Percentiles rank a stretch among this genome's conserved stretches.
Conservation (phyloP, 2,888 invertebrate species). For the Adelognathus sp. region DNA sequence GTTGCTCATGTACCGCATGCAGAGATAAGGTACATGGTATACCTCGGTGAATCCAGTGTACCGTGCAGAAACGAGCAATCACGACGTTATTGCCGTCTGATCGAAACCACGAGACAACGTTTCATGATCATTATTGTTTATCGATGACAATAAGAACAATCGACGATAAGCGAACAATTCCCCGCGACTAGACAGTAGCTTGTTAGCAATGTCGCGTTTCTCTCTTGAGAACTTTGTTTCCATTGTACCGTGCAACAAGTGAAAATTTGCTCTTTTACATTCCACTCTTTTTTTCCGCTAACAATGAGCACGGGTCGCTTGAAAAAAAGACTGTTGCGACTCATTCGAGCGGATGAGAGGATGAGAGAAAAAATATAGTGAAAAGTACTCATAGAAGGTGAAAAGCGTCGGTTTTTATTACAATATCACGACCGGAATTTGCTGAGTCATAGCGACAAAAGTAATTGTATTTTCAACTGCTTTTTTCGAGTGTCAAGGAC, state of each 20-base stretch:
- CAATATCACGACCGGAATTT: background rate
- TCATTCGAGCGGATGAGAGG: background rate
- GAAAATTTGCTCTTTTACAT: conserved; percentile 24
- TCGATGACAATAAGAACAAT: conserved; percentile 35
- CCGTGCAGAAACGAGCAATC: conserved; percentile 38
- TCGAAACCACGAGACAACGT: conserved; percentile 28
- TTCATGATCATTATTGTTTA: conserved; percentile 49
- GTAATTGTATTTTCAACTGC: background rate
- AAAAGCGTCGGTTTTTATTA: background rate
- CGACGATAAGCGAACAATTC: conserved; percentile 28
- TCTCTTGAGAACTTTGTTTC: background rate
- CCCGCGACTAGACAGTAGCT: background rate
- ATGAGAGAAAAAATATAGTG: background rate
- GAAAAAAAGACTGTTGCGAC: conserved; percentile 6
- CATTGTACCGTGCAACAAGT: conserved; percentile 40
- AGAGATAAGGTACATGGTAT: conserved; percentile 4
- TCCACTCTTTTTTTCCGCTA: background rate
- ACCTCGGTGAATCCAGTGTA: conserved; percentile 10
- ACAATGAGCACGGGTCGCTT: conserved; percentile 2
- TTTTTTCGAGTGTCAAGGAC: background rate
- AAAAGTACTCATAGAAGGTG: background rate
- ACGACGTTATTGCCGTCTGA: conserved; percentile 38
- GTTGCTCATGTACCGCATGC: conserved; percentile 43
- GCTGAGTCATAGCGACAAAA: background rate
- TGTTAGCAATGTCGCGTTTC: background rate